Percentiles rank a stretch among this genome's conserved stretches.
These are phyloP conservation scores for Portunus trituberculatus DNA, from an alignment of 1,140 invertebrate species.

Conservation along the genomic window DNA sequence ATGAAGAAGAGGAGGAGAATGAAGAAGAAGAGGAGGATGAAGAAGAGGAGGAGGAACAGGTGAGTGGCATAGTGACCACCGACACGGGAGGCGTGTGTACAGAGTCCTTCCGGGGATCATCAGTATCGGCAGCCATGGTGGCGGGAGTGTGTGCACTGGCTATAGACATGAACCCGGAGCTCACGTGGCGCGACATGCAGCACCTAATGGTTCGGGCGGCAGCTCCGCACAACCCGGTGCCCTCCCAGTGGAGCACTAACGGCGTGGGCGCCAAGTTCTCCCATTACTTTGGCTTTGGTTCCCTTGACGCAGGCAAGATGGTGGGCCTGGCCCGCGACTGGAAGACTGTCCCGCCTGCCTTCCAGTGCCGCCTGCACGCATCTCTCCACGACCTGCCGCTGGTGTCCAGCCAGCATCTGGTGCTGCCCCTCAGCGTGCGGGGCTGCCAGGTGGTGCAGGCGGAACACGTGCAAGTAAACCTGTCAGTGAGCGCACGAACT, in stretches of 20 bases:
- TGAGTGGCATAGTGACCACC: conserved; percentile 67
- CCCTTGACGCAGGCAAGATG: conserved; percentile 97
- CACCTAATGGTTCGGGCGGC: conserved; percentile 88
- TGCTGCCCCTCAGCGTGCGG: conserved; percentile 86
- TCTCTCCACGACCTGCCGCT: conserved; percentile 67
- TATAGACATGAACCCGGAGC: conserved; percentile 91
- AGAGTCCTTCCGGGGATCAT: conserved; percentile 93
- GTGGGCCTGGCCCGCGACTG: conserved; percentile 87
- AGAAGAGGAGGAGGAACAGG: conserved; percentile 14
- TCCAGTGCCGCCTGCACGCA: conserved; percentile 46
- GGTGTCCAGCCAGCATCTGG: conserved; percentile 60
- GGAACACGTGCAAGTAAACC: conserved; percentile 95
- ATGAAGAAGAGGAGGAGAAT: conserved; percentile 5
- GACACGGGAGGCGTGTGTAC: conserved; percentile 93
- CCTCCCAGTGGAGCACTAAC: conserved; percentile 91
- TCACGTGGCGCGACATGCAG: conserved; percentile 98
- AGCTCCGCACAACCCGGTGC: conserved; percentile 80
- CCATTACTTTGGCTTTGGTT: conserved; percentile 97
- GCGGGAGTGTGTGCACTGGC: conserved; percentile 97
- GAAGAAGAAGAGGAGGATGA: conserved; percentile 26
- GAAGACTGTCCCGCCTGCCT: conserved; percentile 50
- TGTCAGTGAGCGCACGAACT: conserved; percentile 93
- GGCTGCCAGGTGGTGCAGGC: conserved; percentile 83
- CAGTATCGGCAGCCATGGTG: conserved; percentile 97
- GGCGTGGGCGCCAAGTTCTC: conserved; percentile 84